Base-by-base conservation (phyloP, 2,888 invertebrate genomes). In the Hoplodrina blanda region DNA sequence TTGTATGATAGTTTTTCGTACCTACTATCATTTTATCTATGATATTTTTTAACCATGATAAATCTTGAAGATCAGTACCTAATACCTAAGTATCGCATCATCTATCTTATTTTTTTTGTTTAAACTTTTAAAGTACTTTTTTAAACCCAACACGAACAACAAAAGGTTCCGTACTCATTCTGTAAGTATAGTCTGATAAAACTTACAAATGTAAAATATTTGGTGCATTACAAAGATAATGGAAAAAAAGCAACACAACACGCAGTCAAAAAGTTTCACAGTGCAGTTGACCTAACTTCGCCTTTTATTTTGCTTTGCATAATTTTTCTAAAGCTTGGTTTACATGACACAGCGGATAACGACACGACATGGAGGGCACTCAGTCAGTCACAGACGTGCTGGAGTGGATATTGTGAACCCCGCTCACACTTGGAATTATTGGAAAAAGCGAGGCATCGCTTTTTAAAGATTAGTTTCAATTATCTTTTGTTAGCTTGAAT, bases 321-420 rank as follows among this genome's bases (percentile, higher is more conserved):
- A 44, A n/a, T 54, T 54, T 76, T 76, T 75, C 62, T 55, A 78
- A 77, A 52, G 66, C 63, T 62, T 44, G 60, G 68, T 83, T 79
- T 85, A 64, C 80, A 86, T 87, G 86, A 86, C 85, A 63, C 70
- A 83, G 85, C 79, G 72, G 72, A 80, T 81, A 69, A 71, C 69
- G 62, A 72, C 56, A 73, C 74, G 72, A 75, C 59, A 68, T 69
- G 57, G 68, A 85, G 85, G 52, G 81, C 81, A 66, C 85, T 86
- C 70, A 65, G 80, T 69, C 76, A 69, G 70, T 75, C 80, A 78
- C 85, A 85, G 83, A 88, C 91, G 91, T 92, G 91, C 87, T 82
- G 60, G 75, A 92, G 92, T 90, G 91, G 88, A 78, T 69, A 83
- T 78, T 78, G 78, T 69, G 62, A 74, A 78, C 74, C 73, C 69